Evolutionary conservation across 2,113 vertebrate species (phyloP), one percentile per base, ranked within the genome.

Genomic region (Nycticorax nycticorax): DNA sequence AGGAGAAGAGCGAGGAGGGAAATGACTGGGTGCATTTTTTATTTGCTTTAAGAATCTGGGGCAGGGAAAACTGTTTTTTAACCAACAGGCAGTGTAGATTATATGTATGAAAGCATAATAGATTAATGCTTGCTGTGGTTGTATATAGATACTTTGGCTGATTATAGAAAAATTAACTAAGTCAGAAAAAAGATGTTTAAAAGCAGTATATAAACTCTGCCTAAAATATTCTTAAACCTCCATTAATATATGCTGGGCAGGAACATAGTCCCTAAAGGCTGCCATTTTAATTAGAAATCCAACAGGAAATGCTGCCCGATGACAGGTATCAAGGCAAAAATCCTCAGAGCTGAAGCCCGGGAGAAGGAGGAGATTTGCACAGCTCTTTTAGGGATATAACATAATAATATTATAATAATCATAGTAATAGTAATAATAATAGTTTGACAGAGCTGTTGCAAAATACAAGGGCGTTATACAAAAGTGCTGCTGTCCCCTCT

Each of bases 231-330:
- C 71, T 37, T 60, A 75, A n/a, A 62, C 14, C 45, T 91, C 50
- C 57, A 64, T 66, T 33, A 72, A 75, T 53, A 72, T 19, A 37
- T 30, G 66, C 77, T 52, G 57, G 90, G 83, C 85, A 93, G 68
- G 57, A 87, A 63, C 27, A n/a, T 1, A 56, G 87, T 86, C 91
- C 93, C 93, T 59, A 63, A 22, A 91, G 92, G 73, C 79, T 88
- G 88, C 39, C 39, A 41, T 84, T 81, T 92, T 84, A 93, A 95
- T 96, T 93, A 93, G 77, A 91, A 81, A 88, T 76, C 57, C 71
- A 69, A 20, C 39, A 95, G 84, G 94, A 96, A 88, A 82, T 37
- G 55, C 59, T 79, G 83, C 62, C 79, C 74, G 90, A 27, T 85
- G 67, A 75, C 57, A 71, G 63, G 32, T 24, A 71, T 22, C 30